These are phyloP conservation scores for Dynastes hyllus DNA, from an alignment of 2,888 invertebrate genomes.

Conservation along the genomic window DNA sequence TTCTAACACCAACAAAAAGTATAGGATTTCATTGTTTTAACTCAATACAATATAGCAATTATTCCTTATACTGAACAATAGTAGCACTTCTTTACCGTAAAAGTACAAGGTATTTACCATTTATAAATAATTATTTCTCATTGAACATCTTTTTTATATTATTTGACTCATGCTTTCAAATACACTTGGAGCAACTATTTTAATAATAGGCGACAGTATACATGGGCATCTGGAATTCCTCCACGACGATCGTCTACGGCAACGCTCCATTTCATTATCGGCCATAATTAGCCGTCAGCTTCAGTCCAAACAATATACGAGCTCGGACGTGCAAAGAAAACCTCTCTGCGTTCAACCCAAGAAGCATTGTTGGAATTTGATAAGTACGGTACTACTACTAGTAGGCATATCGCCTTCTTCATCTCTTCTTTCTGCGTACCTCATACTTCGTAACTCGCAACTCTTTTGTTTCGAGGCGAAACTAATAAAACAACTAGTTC, in stretches of 20 bases:
- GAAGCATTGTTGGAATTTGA: conserved; percentile 19
- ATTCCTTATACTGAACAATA: too few species aligned
- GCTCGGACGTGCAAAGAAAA: conserved; percentile 1
- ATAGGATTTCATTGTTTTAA: too few species aligned
- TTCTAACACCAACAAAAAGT: too few species aligned
- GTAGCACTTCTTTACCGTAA: too few species aligned
- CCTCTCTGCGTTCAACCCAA: conserved; percentile 15
- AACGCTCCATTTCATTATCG: conserved; percentile 24
- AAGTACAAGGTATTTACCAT: too few species aligned
- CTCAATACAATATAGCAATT: too few species aligned
- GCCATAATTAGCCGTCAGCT: conserved; percentile 16
- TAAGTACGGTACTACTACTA: not conserved
- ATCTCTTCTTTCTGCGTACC: not conserved
- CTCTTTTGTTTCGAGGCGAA: conserved; percentile 12
- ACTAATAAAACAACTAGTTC: conserved; percentile 33
- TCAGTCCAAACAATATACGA: conserved; percentile 24
- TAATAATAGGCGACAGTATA: conserved; percentile 1
- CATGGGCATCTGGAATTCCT: not conserved
- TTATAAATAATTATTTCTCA: too few species aligned
- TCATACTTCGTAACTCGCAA: not conserved
- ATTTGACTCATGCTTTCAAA: not conserved
- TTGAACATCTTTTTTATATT: too few species aligned
- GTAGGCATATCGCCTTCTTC: conserved; percentile 1
- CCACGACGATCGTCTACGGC: not conserved
- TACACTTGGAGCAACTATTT: conserved; percentile 9